A percentile compares a stretch with the other conserved stretches of the same genome.
These are phyloP conservation scores for Phalacrocorax aristotelis DNA, from an alignment of 2,113 vertebrate species.

Conservation along the genomic window DNA sequence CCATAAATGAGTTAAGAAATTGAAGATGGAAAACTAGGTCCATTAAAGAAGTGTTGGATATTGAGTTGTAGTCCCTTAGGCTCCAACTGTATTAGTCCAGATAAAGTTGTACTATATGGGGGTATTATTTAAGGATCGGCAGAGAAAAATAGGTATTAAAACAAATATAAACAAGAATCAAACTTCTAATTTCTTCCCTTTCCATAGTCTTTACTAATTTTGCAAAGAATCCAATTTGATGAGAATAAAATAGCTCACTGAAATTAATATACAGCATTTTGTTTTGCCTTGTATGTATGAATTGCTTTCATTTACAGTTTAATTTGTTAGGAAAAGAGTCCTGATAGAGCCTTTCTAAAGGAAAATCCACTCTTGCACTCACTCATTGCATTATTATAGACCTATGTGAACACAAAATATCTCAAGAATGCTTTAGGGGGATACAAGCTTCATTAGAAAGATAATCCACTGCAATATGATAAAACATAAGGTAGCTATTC, in stretches of 20 bases:
- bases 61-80: background rate
- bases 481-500: conserved; percentile 74
- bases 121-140: background rate
- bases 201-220: background rate
- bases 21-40: background rate
- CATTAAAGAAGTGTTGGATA: background rate
- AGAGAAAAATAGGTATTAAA: background rate
- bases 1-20: background rate
- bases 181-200: background rate
- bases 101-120: background rate
- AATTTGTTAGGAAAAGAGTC: conserved; percentile 39
- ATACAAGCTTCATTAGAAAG: conserved; percentile 70
- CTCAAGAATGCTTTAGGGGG: conserved; percentile 42
- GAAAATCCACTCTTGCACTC: conserved; percentile 60
- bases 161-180: background rate
- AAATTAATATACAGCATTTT: conserved; percentile 37
- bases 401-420: conserved; percentile 56
- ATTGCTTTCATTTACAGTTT: conserved; percentile 53
- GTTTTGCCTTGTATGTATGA: conserved; percentile 1
- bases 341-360: conserved; percentile 5
- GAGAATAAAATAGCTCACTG: background rate
- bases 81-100: background rate
- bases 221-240: background rate
- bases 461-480: conserved; percentile 72
- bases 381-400: conserved; percentile 46